Base-by-base conservation (phyloP, 2,113 vertebrate species). In the Pungitius pungitius region DNA sequence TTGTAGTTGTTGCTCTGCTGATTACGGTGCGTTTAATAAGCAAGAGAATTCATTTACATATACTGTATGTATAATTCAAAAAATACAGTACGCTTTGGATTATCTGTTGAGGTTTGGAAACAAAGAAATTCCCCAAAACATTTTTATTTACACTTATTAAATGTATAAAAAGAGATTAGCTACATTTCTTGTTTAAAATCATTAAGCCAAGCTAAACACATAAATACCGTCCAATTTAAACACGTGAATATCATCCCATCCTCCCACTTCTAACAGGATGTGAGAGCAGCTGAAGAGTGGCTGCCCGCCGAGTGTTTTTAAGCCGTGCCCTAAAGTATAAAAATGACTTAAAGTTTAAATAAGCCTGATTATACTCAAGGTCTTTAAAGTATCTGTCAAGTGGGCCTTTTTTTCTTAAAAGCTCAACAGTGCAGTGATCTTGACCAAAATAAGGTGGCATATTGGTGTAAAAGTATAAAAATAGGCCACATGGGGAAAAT, bases 191-290 rank as follows among this genome's bases (percentile, higher is more conserved):
- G 11, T n/a, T 66, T 27, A 26, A 62, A 62, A 55, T 69, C 47
- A 40, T 76, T 64, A 61, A 75, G 42, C 24, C 61, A 40, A 10
- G 7, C 73, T 24, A 72, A 74, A 73, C 30, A 22, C 37, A 45
- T 13, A 24, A 64, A 69, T 24, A 56, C 63, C 13, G 42, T 86
- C 81, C 70, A 85, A 78, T 62, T 71, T 18, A 77, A 77, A 86
- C 67, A 68, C 47, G 45, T 47, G 37, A 70, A 61, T 58, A 30
- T 71, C 66, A 74, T 84, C 67, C 69, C 42, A 24, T 52, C 67
- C 57, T 78, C 67, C 59, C 65, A 40, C 57, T 57, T 82, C 33
- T 66, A 45, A n/a, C n/a, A 7, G 35, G 55, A 67, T 39, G 42
- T 58, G 49, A 79, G 73, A 3, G 52, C 49, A 18, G 59, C 60